These are phyloP conservation scores for Leptinotarsa tumamoca DNA, from an alignment of 2,888 invertebrate genomes.

Conservation along the genomic window DNA sequence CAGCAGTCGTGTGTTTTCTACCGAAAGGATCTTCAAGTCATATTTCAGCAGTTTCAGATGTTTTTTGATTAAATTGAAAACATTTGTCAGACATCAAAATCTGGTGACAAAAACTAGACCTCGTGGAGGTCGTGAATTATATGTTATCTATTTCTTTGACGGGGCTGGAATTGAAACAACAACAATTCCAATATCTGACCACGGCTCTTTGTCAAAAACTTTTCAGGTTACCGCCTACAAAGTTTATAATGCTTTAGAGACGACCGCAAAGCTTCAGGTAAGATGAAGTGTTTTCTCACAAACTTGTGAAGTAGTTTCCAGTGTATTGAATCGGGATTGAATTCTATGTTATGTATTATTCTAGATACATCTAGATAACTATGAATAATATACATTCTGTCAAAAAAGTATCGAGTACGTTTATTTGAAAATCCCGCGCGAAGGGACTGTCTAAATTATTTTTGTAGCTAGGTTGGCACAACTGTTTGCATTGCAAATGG, in stretches of 20 bases:
- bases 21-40: too few species aligned
- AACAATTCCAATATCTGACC: background rate
- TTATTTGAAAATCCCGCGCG: too few species aligned
- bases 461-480: too few species aligned
- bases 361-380: too few species aligned
- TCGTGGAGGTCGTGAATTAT: background rate
- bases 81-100: too few species aligned
- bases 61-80: too few species aligned
- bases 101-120: too few species aligned
- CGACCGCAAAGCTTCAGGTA: background rate
- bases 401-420: too few species aligned
- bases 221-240: background rate
- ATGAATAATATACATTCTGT: too few species aligned
- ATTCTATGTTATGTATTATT: background rate
- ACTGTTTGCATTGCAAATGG: too few species aligned
- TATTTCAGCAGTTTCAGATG: background rate
- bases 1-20: too few species aligned
- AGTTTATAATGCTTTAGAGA: background rate
- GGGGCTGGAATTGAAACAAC: background rate
- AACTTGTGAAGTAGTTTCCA: background rate
- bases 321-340: background rate
- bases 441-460: too few species aligned
- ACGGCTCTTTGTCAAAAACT: slow-evolving; percentile 1
- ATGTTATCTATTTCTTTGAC: background rate
- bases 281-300: background rate